phyloP scores from a whole-genome alignment of 2,113 vertebrate species.

The Heterocephalus glaber region DNA sequence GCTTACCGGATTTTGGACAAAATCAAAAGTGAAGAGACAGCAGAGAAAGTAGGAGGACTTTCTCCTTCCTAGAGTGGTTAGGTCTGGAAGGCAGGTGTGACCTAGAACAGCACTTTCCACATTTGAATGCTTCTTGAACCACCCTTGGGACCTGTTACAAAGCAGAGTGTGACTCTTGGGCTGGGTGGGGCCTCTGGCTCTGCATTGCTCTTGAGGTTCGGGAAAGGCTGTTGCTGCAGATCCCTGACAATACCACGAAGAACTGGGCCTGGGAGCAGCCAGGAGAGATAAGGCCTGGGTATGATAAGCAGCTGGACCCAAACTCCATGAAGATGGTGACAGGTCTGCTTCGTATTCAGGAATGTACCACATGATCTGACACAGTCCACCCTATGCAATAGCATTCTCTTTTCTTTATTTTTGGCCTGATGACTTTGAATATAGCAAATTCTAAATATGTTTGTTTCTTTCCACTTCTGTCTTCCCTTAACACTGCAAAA shows the following conservation, averaged over 20 bases:
- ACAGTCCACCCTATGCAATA: neutral
- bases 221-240: neutral
- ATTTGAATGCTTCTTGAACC: neutral
- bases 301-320: neutral
- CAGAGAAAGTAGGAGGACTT: neutral
- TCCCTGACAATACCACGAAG: neutral
- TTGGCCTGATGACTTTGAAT: neutral
- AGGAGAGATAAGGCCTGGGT: neutral
- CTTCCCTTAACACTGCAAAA: slow-evolving; percentile 13
- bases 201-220: neutral
- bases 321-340: neutral
- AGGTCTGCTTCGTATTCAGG: neutral
- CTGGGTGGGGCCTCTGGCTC: neutral
- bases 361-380: too few species aligned
- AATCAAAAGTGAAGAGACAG: neutral
- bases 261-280: neutral
- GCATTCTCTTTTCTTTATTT: too few species aligned
- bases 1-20: neutral
- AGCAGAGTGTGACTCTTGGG: neutral
- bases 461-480: neutral
- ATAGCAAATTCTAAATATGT: neutral
- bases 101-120: neutral
- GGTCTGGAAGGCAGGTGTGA: too few species aligned
- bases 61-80: neutral
- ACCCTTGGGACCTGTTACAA: neutral